Percentiles rank a stretch among this genome's conserved stretches.
These are phyloP conservation scores for Tautogolabrus adspersus DNA, from an alignment of 2,113 vertebrate species.

Conservation along the genomic window DNA sequence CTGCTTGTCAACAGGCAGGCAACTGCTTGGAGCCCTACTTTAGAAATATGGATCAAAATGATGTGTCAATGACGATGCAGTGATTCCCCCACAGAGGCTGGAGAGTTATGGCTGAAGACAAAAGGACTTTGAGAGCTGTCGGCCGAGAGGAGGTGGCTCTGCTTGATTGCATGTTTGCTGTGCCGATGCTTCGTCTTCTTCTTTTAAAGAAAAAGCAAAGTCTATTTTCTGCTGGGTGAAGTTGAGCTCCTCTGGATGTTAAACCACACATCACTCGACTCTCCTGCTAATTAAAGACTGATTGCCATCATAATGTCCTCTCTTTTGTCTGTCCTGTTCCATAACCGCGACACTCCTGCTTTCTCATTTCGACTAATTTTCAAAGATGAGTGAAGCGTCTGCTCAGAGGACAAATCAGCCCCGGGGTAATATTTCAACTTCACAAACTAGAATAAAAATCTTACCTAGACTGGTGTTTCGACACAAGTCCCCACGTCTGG, in stretches of 20 bases:
- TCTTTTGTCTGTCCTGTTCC: neutral
- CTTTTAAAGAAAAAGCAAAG: neutral
- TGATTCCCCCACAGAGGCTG: neutral
- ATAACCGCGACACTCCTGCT: neutral
- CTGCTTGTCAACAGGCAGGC: too few species aligned
- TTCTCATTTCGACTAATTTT: conserved; percentile 1
- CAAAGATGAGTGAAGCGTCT: conserved; percentile 2
- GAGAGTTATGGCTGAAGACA: too few species aligned
- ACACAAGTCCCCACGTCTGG: conserved; percentile 39
- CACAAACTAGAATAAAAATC: conserved; percentile 3
- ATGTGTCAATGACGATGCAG: too few species aligned
- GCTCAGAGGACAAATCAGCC: conserved; percentile 11
- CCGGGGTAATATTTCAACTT: conserved; percentile 18
- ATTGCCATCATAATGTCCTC: neutral
- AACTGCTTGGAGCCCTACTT: too few species aligned
- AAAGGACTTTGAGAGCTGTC: too few species aligned
- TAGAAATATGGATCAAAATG: too few species aligned
- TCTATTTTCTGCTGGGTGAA: neutral
- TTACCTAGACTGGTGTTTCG: conserved; percentile 15
- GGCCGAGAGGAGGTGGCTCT: neutral
- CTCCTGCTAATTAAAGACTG: neutral
- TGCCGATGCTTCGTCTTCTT: neutral
- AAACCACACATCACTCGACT: neutral
- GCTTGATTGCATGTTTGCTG: too few species aligned
- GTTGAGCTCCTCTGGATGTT: neutral